Conservation (phyloP, 37 sponge, comb jelly and placozoan species). For the Ephydatia muelleri region DNA sequence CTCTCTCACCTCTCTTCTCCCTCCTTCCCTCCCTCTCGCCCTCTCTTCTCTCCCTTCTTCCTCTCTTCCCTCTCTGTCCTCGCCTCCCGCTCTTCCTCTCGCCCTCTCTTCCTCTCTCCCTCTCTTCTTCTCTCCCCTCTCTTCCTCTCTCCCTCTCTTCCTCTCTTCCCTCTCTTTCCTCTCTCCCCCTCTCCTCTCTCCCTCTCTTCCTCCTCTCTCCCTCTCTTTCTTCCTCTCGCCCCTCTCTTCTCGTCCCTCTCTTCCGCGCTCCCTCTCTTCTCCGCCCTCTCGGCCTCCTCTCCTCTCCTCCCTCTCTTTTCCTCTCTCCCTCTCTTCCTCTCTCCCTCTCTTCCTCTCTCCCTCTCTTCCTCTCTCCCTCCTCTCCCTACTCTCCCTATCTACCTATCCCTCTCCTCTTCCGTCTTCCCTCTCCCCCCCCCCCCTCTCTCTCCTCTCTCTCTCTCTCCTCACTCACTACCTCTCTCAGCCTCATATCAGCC, state of each 20-base stretch:
- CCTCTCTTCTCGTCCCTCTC: not conserved
- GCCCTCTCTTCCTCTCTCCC: too few species aligned
- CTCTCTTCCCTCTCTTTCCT: not conserved
- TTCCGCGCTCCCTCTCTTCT: not conserved
- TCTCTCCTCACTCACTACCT: slow-evolving; percentile 7
- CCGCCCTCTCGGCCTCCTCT: not conserved
- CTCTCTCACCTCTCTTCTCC: not conserved
- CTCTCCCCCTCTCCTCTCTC: too few species aligned
- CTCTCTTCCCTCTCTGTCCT: not conserved
- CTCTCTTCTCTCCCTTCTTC: not conserved
- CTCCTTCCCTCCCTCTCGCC: not conserved
- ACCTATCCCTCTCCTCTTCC: not conserved
- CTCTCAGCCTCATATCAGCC: not conserved
- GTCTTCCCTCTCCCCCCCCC: slow-evolving; percentile 11
- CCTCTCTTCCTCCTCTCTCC: not conserved
- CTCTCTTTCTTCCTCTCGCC: slow-evolving; percentile 24
- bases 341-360: not conserved
- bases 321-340: not conserved
- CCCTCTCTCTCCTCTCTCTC: not conserved
- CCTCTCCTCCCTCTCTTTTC: slow-evolving; percentile 8
- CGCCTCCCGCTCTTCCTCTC: not conserved
- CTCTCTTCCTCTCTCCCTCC: not conserved
- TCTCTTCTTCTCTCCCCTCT: not conserved
- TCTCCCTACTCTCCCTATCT: not conserved
- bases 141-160: not conserved